Evolutionary conservation across 2,888 invertebrate species (phyloP).

Genomic region (Pecten maximus): DNA sequence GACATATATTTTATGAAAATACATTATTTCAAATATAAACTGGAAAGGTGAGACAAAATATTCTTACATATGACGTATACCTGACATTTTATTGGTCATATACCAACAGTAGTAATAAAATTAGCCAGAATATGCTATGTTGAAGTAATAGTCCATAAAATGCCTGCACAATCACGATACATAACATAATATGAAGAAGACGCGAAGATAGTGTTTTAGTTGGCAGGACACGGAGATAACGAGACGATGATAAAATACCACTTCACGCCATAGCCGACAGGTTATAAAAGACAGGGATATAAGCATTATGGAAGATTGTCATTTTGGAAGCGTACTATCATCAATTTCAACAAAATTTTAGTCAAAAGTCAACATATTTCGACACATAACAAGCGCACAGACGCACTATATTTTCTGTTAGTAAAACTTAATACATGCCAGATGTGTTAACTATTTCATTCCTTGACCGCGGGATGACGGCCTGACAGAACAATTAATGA

Average conservation of each 20-base stretch:
- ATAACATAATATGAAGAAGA: not conserved
- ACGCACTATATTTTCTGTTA: slow-evolving; percentile 1
- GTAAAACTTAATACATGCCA: slow-evolving; percentile 28
- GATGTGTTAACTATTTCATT: slow-evolving; percentile 35
- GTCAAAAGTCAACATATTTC: slow-evolving; percentile 28
- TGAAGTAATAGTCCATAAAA: not conserved
- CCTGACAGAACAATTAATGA: slow-evolving; percentile 29
- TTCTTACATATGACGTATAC: too few species aligned
- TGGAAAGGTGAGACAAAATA: too few species aligned
- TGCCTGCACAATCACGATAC: not conserved
- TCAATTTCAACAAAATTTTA: slow-evolving; percentile 35
- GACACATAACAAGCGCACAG: slow-evolving; percentile 26
- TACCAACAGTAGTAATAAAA: not conserved
- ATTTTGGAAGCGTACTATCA: slow-evolving; percentile 14
- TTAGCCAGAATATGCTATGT: too few species aligned
- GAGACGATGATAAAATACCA: slow-evolving; percentile 8
- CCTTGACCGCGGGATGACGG: slow-evolving; percentile 26
- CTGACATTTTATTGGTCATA: not conserved
- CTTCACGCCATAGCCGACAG: slow-evolving; percentile 3
- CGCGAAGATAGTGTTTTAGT: not conserved
- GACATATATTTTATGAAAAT: too few species aligned
- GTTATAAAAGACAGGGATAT: slow-evolving; percentile 1
- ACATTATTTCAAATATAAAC: too few species aligned
- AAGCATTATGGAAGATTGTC: slow-evolving; percentile 16
- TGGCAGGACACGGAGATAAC: not conserved